A percentile compares a stretch with the other conserved stretches of the same genome.
Evolutionary conservation across 1,140 invertebrate genomes (phyloP).

Genomic region (Achroia grisella): DNA sequence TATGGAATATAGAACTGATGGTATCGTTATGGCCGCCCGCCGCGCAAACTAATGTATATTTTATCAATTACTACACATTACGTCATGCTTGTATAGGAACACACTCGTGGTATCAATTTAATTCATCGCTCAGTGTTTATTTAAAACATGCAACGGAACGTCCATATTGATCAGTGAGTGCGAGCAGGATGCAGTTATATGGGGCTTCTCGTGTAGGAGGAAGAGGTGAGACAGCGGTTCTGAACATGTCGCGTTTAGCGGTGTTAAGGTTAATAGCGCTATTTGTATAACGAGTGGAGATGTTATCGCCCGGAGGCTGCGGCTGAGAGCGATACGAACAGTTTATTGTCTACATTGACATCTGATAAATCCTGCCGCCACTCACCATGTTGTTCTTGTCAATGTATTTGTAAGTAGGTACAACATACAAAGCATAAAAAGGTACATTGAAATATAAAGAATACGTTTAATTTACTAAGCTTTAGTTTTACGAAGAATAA

Average conservation of each 20-base stretch:
- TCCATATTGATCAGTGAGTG: conserved; percentile 4
- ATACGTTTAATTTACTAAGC: no score
- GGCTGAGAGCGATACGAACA: conserved; percentile 15
- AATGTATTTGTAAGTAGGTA: background rate
- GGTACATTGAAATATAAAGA: no score
- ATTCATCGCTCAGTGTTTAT: conserved; percentile 29
- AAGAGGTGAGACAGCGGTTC: conserved; percentile 12
- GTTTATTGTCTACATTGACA: conserved; percentile 30
- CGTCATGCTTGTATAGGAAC: conserved; percentile 15
- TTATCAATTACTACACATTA: conserved; percentile 34
- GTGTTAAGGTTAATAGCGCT: conserved; percentile 57
- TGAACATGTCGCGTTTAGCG: conserved; percentile 31
- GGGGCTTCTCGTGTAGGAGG: conserved; percentile 8
- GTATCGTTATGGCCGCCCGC: conserved; percentile 5
- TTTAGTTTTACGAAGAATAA: no score
- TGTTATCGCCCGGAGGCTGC: conserved; percentile 37
- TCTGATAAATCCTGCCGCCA: conserved; percentile 13
- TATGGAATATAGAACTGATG: background rate
- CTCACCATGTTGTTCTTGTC: conserved; percentile 5
- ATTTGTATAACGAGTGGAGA: conserved; percentile 46
- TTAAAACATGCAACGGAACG: conserved; percentile 17
- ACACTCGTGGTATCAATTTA: conserved; percentile 24
- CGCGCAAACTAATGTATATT: conserved; percentile 23
- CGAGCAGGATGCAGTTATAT: conserved; percentile 4
- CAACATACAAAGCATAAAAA: no score